These are phyloP conservation scores for Eumaeus atala DNA, from an alignment of 1,140 invertebrate genomes.

Conservation along the genomic window DNA sequence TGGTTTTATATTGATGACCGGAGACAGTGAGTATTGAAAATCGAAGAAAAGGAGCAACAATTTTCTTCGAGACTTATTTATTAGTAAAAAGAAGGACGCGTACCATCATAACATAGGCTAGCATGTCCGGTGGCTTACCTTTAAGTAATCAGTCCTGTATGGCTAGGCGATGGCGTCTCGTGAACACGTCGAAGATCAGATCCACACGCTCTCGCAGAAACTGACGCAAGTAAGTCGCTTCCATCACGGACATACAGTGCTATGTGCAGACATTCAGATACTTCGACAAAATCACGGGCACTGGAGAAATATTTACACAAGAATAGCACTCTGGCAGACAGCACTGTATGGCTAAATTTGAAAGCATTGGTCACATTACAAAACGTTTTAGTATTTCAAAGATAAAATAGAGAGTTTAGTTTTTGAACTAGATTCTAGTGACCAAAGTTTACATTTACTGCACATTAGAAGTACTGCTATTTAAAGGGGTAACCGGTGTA, in stretches of 20 bases:
- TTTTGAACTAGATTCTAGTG: background rate
- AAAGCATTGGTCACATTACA: conserved; percentile 5
- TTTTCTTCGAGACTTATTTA: background rate
- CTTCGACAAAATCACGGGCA: too few species aligned
- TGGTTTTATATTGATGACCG: too few species aligned
- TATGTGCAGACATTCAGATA: too few species aligned
- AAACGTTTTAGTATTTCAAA: background rate
- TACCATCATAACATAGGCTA: conserved; percentile 42
- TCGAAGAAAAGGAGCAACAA: too few species aligned
- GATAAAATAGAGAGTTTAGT: background rate
- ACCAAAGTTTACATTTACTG: conserved; percentile 11
- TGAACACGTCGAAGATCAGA: conserved; percentile 80
- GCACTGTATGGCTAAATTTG: background rate
- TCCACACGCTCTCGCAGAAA: conserved; percentile 79
- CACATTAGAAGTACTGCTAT: conserved; percentile 14
- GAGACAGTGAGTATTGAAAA: too few species aligned
- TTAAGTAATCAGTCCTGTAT: conserved; percentile 61
- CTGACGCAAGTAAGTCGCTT: conserved; percentile 78
- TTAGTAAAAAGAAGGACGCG: too few species aligned
- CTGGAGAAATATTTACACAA: too few species aligned
- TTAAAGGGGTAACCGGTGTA: conserved; percentile 36
- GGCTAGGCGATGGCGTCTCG: conserved; percentile 78
- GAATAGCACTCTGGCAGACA: conserved; percentile 26
- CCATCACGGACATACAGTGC: conserved; percentile 13
- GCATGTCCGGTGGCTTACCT: conserved; percentile 50